Evolutionary conservation across 2,113 vertebrate species (phyloP).

Genomic region (Micromys minutus): DNA sequence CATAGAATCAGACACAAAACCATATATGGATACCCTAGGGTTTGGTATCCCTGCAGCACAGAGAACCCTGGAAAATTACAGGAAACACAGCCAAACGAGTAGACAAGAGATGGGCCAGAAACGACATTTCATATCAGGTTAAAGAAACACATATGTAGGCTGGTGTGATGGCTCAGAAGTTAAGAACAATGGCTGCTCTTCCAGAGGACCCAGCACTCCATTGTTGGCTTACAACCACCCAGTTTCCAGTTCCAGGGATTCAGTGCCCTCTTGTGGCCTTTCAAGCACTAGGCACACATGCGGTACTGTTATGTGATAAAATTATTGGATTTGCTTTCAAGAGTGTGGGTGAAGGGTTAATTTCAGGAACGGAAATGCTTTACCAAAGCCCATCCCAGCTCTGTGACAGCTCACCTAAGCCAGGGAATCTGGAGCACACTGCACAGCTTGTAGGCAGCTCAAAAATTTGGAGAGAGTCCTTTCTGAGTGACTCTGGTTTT

Average conservation of each 20-base stretch:
- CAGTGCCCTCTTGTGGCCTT: background rate
- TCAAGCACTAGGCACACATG: no score
- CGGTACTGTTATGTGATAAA: background rate
- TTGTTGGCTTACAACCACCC: background rate
- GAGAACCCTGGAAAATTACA: background rate
- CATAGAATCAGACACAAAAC: background rate
- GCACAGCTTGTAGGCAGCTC: background rate
- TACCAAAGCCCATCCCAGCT: background rate
- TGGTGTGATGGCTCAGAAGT: background rate
- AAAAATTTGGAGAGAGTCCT: background rate
- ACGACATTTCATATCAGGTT: background rate
- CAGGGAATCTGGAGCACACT: background rate
- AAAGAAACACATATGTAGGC: background rate
- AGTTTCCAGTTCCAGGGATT: background rate
- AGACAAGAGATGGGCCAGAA: background rate
- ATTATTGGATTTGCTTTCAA: background rate
- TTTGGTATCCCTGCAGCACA: background rate
- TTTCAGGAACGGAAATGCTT: background rate
- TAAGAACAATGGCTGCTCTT: background rate
- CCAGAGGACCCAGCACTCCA: background rate
- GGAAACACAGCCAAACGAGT: background rate
- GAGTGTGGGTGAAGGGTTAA: background rate
- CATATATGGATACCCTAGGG: rapidly evolving
- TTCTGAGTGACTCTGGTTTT: background rate
- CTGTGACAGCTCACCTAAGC: background rate